phyloP scores from a whole-genome alignment of 2,113 vertebrate genomes.

The Ciconia boyciana region DNA sequence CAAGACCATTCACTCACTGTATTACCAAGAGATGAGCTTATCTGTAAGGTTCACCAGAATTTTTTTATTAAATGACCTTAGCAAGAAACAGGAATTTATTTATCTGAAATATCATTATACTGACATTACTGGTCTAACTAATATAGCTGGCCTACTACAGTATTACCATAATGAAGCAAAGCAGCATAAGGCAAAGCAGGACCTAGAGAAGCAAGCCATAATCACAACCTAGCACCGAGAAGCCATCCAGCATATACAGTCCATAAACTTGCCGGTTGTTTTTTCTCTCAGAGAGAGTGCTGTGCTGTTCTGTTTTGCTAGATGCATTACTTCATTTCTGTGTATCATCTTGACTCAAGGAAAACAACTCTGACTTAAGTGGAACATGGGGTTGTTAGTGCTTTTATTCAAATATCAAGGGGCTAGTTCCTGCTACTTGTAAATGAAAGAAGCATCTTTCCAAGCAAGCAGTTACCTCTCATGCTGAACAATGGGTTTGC shows the following conservation, averaged over 20 bases:
- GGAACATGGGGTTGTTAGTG: neutral
- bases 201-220: neutral
- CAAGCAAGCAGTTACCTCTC: neutral
- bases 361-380: neutral
- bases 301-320: neutral
- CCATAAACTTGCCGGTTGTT: accelerated
- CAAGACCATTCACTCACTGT: neutral
- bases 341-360: neutral
- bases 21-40: neutral
- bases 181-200: neutral
- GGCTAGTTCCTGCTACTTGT: neutral
- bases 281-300: neutral
- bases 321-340: neutral
- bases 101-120: neutral
- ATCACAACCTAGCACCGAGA: neutral
- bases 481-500: neutral
- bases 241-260: neutral
- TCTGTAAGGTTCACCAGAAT: neutral
- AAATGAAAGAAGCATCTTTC: neutral
- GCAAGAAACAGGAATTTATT: neutral
- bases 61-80: neutral
- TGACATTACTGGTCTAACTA: neutral
- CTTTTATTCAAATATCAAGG: neutral
- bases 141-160: neutral
- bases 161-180: neutral